phyloP scores from a whole-genome alignment of 2,113 vertebrate species.

The Sander vitreus region DNA sequence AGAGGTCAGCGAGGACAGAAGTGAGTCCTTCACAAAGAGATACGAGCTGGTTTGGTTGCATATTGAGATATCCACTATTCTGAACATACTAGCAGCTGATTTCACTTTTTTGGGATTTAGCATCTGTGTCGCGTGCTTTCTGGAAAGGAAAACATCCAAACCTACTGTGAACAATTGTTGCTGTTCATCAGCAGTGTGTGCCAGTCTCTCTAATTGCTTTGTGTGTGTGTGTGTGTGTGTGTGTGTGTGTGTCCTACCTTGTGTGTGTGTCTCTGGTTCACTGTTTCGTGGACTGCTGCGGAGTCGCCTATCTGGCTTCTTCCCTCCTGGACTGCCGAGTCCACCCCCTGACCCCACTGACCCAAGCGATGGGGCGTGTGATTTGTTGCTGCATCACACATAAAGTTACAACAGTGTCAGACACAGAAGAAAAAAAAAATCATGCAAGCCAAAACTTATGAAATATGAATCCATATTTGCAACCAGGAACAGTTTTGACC shows the following conservation, averaged over 20 bases:
- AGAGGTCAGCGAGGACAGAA: constrained; percentile 31
- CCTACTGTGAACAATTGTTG: not conserved
- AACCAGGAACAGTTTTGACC: not conserved
- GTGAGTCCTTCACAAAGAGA: constrained; percentile 31
- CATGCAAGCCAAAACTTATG: too few species aligned
- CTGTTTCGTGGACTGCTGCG: constrained; percentile 92
- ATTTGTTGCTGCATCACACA: constrained; percentile 73
- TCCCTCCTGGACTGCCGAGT: constrained; percentile 83
- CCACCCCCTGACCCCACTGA: constrained; percentile 82
- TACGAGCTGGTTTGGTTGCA: constrained; percentile 22
- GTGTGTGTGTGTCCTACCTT: constrained; percentile 62
- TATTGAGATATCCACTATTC: constrained; percentile 3
- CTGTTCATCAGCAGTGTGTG: not conserved
- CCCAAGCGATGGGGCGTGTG: constrained; percentile 80
- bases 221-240: constrained; percentile 9
- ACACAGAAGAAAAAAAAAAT: too few species aligned
- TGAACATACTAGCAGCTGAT: constrained; percentile 9
- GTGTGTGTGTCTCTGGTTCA: constrained; percentile 87
- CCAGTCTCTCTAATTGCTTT: constrained; percentile 1
- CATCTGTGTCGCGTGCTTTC: not conserved
- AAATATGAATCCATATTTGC: not conserved
- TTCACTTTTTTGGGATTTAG: not conserved
- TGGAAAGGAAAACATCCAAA: not conserved
- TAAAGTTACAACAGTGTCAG: not conserved
- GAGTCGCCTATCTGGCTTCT: constrained; percentile 90